phyloP scores from a whole-genome alignment of 2,113 vertebrate genomes.

The Thunnus maccoyii region DNA sequence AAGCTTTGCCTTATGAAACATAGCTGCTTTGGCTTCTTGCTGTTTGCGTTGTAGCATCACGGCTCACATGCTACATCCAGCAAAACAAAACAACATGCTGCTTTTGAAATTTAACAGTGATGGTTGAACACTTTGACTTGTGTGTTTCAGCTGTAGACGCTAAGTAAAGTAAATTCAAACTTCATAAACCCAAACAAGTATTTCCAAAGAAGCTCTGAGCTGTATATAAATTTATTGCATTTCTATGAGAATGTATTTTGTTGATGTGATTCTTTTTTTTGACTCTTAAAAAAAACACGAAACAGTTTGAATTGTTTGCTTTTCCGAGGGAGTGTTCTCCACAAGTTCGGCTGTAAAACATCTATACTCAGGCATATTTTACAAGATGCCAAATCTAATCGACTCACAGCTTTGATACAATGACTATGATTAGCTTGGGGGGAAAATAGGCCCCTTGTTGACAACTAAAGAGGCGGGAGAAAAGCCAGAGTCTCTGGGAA shows the following conservation, averaged over 20 bases:
- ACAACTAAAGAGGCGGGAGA: constrained; percentile 49
- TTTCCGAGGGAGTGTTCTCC: not conserved
- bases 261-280: not conserved
- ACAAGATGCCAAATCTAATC: constrained; percentile 58
- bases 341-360: constrained; percentile 13
- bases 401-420: constrained; percentile 52
- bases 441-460: constrained; percentile 58
- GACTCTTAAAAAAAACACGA: constrained; percentile 28
- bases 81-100: no score
- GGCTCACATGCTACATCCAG: no score
- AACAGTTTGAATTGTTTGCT: not conserved
- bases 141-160: not conserved
- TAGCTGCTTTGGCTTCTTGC: not conserved
- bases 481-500: constrained; percentile 57
- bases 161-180: not conserved
- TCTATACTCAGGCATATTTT: constrained; percentile 27
- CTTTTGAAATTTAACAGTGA: no score
- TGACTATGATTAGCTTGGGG: constrained; percentile 68
- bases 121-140: no score
- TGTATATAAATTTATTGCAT: not conserved
- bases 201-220: not conserved
- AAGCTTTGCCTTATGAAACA: not conserved
- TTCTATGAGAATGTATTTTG: not conserved
- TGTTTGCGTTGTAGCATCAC: no score
- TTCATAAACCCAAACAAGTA: not conserved